Evolutionary conservation across 1,140 invertebrate species (phyloP).

Genomic region (Papilio machaon): DNA sequence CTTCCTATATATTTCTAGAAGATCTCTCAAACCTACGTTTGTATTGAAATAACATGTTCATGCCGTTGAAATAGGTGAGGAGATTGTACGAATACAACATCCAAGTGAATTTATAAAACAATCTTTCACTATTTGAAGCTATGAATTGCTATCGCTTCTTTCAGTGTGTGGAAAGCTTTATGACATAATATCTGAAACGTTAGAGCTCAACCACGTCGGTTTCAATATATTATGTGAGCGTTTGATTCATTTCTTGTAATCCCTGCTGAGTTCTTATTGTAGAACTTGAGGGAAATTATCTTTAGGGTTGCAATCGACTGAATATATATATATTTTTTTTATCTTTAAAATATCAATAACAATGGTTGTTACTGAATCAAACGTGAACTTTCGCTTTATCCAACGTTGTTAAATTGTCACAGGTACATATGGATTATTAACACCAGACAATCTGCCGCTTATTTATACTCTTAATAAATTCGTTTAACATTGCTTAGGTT

Average conservation of each 20-base stretch:
- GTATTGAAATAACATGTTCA: neutral
- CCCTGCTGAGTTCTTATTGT: slow-evolving; percentile 21
- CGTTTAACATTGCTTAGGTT: too few relatives aligned
- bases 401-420: too few relatives aligned
- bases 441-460: neutral
- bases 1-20: neutral
- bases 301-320: neutral
- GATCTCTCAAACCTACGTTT: neutral
- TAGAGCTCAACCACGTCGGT: slow-evolving; percentile 17
- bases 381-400: too few relatives aligned
- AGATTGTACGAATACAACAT: neutral
- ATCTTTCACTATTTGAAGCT: neutral
- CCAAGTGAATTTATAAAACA: neutral
- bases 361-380: too few relatives aligned
- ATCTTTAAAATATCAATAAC: too few relatives aligned
- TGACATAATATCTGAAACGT: slow-evolving; percentile 22
- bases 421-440: neutral
- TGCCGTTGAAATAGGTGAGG: neutral
- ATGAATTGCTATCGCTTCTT: neutral
- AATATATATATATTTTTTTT: too few relatives aligned
- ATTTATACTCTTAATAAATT: slow-evolving; percentile 48
- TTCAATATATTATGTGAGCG: slow-evolving; percentile 20
- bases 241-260: slow-evolving; percentile 24
- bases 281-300: slow-evolving; percentile 12
- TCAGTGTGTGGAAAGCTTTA: neutral